Base-by-base conservation (phyloP, 2,113 vertebrate species). In the Platichthys stellatus region DNA sequence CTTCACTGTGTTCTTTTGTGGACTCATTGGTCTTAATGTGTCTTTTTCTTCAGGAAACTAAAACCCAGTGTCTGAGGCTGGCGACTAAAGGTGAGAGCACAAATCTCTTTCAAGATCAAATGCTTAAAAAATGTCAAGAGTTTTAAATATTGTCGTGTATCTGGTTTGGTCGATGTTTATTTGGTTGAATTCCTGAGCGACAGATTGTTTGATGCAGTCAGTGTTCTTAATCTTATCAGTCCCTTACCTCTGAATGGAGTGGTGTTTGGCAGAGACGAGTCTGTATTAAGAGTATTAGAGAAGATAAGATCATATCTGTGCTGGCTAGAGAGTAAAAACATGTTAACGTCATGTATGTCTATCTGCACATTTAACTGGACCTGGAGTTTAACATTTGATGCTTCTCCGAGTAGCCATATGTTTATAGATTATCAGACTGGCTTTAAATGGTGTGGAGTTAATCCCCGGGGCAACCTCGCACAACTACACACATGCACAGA, bases 1-100 rank as follows among this genome's bases (percentile, higher is more conserved):
- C 15, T 63, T 5, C 24, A 4, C 11, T 63, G 20, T 63, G 35
- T 15, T 31, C 38, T 15, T 69, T 4, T 62, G 24, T 70, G 49
- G 3, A 76, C 14, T 14, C 3, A 65, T 69, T 20, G 9, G 28
- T 80, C 66, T 45, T 60, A 3, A 20, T 71, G 5, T 60, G 24
- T 47, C 47, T 84, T 82, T 71, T 86, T 83, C 28, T 72, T 47
- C 91, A 99, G 98, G 98, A 99, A 95, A 98, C 96, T 47, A 99
- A 99, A 94, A 99, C 96, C 11, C 98, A 99, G 82, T 99, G 98
- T 95, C 93, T 99, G 85, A 95, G 97, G 92, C 96, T 99, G 89
- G 98, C 98, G 86, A 97, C 95, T 14, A 99, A 99, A 98, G 97
- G 98, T 99, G 96, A 97, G 96, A 89, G 18, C 8, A 62, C 21